A percentile compares a stretch with the other conserved stretches of the same genome.
phyloP scores from a whole-genome alignment of 2,888 invertebrate species.

The Acholoe squamosa region DNA sequence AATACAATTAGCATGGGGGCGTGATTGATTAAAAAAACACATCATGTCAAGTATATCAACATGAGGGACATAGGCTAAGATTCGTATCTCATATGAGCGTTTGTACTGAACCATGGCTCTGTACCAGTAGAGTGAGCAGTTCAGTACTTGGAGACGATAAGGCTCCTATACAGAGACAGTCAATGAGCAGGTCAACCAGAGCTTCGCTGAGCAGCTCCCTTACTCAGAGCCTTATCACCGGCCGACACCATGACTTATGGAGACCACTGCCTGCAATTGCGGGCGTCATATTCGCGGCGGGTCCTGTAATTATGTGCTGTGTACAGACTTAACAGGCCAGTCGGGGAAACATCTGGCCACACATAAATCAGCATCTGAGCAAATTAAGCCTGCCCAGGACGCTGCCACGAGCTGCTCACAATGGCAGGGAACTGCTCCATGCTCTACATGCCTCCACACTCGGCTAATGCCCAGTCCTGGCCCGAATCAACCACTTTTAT shows the following conservation, averaged over 20 bases:
- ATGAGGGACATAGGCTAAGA: too few species aligned
- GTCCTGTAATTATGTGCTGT: slow-evolving; percentile 46
- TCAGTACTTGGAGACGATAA: background rate
- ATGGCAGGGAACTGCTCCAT: slow-evolving; percentile 28
- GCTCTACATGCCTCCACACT: slow-evolving; percentile 52
- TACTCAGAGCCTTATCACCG: slow-evolving; percentile 34
- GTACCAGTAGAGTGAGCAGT: background rate
- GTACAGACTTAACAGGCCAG: slow-evolving; percentile 55
- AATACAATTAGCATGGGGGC: too few species aligned
- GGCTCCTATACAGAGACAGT: slow-evolving; percentile 21
- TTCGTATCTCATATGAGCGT: too few species aligned
- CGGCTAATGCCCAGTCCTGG: slow-evolving; percentile 15
- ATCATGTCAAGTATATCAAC: too few species aligned
- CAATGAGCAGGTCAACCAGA: slow-evolving; percentile 29
- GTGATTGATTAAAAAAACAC: too few species aligned
- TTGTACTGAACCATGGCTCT: background rate
- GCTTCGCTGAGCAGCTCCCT: background rate
- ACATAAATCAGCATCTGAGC: slow-evolving; percentile 53
- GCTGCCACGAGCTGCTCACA: slow-evolving; percentile 33
- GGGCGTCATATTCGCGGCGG: slow-evolving; percentile 34
- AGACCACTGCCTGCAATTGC: slow-evolving; percentile 1
- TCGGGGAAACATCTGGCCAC: slow-evolving; percentile 54
- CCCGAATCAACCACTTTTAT: slow-evolving; percentile 17
- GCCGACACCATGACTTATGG: slow-evolving; percentile 44
- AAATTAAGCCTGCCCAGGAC: slow-evolving; percentile 37